Conservation (phyloP, 2,113 vertebrate species). For the Misgurnus anguillicaudatus region DNA sequence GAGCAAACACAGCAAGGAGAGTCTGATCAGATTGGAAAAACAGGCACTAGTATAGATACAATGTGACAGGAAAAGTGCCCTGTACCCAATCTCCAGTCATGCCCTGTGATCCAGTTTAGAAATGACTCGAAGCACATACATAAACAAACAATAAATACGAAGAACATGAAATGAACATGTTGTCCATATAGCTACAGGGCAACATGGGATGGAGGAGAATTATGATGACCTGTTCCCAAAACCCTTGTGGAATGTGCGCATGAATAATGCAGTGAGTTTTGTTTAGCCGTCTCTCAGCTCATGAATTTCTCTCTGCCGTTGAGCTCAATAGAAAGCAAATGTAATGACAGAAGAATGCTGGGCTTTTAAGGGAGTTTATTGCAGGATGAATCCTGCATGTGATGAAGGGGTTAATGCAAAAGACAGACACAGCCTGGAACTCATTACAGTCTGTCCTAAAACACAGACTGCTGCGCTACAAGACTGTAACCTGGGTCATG, state of each 20-base stretch:
- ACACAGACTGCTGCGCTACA: constrained; percentile 39
- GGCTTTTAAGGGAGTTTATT: constrained; percentile 17
- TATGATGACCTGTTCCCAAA: constrained; percentile 43
- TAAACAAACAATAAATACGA: neutral
- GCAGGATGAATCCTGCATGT: neutral
- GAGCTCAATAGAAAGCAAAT: neutral
- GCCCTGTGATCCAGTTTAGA: constrained; percentile 46
- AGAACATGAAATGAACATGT: constrained; percentile 24
- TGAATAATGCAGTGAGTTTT: constrained; percentile 52
- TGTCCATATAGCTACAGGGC: constrained; percentile 41
- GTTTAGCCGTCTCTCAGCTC: constrained; percentile 45
- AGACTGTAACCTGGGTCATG: constrained; percentile 20
- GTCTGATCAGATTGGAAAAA: neutral
- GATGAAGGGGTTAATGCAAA: constrained; percentile 37
- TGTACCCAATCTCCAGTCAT: constrained; percentile 48
- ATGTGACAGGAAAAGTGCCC: constrained; percentile 1
- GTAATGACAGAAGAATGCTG: neutral
- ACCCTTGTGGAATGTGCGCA: constrained; percentile 35
- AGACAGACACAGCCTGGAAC: constrained; percentile 36
- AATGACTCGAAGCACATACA: constrained; percentile 28
- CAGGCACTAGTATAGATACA: constrained; percentile 6
- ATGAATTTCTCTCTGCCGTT: constrained; percentile 30
- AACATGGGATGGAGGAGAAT: constrained; percentile 18
- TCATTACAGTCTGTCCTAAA: constrained; percentile 46
- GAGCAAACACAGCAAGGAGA: constrained; percentile 11